These are phyloP conservation scores for Natrix natrix DNA, from an alignment of 2,797 vertebrate genomes.

Conservation along the genomic window DNA sequence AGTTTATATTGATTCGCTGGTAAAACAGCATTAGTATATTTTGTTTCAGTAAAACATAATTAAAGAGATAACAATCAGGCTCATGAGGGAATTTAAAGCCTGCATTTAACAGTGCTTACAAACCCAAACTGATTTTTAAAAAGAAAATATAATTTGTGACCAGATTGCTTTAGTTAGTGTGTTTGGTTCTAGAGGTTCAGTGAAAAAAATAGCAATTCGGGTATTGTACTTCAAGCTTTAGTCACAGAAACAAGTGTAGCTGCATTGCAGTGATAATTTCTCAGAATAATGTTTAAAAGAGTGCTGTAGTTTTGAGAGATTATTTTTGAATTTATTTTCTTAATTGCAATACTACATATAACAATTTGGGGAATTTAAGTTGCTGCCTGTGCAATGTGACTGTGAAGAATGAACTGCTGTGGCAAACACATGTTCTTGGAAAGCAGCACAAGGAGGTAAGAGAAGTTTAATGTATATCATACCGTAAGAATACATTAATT, in stretches of 20 bases:
- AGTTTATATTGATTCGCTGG: neutral
- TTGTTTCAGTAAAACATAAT: neutral
- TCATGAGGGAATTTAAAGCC: neutral
- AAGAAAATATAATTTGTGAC: neutral
- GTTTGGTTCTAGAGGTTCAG: neutral
- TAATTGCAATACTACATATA: conserved; percentile 79
- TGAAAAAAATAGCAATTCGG: neutral
- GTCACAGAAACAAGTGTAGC: neutral
- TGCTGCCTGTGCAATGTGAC: conserved; percentile 83
- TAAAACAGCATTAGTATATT: neutral
- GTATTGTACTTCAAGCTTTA: neutral
- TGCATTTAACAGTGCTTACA: neutral
- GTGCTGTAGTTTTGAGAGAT: neutral
- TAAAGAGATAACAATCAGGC: neutral
- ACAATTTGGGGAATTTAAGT: conserved; percentile 85
- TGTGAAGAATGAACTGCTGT: conserved; percentile 88
- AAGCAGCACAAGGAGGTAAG: conserved; percentile 86
- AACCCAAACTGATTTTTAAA: neutral
- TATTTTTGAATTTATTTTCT: conserved; percentile 40
- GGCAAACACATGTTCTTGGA: conserved; percentile 90
- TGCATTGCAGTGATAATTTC: neutral
- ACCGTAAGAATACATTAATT: neutral
- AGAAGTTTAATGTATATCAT: neutral
- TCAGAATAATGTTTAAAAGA: neutral
- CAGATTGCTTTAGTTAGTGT: neutral